Evolutionary conservation across 1,140 invertebrate species (phyloP), one percentile per base, ranked within the genome.

Genomic region (Pseudobourletiella spinata): DNA sequence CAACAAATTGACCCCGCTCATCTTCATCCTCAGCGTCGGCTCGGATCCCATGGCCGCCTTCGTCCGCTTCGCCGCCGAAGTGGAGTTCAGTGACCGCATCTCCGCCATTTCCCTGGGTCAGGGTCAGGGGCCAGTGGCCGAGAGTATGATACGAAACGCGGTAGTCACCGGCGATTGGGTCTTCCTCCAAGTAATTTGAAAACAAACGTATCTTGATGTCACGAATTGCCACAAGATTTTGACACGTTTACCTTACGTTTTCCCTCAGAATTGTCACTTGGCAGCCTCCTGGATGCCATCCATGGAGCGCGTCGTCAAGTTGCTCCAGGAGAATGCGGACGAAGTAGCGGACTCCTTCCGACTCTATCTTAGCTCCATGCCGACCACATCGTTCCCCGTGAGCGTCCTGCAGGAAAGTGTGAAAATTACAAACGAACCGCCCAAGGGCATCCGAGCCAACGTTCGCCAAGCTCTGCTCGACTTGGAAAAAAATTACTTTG

Each of bases 381-480:
- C 81, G 62, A 87, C 78, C 22, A 81, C 75, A n/a, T 77, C 79
- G n/a, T 96, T 96, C 73, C 92, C 92, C 0, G 87, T 93, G 0
- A 88, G 88, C 0, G 84, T 95, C 1, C 78, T 95, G 4, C 90
- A 95, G 73, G 93, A 93, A 73, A 87, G 90, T 35, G 86, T 95
- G 0, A 95, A 95, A 77, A 89, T 95, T 44, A 95, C 90, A 0
- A 93, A 92, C 72, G 91, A 95, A 73, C 87, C 91, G 0, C 91
- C 92, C 0, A 91, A 89, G 77, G 91, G 92, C 1, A 76, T 95
- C 1, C 71, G 79, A 48, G 79, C 80, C 57, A 82, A 94, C 73
- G 79, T 95, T 0, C 83, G 88, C 65, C 79, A 87, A 57, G 88
- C 90, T 0, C 83, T 93, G 50, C 77, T 81, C 25, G 89, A 92